Base-by-base conservation (phyloP, 2,113 vertebrate species). In the Apteryx mantelli region DNA sequence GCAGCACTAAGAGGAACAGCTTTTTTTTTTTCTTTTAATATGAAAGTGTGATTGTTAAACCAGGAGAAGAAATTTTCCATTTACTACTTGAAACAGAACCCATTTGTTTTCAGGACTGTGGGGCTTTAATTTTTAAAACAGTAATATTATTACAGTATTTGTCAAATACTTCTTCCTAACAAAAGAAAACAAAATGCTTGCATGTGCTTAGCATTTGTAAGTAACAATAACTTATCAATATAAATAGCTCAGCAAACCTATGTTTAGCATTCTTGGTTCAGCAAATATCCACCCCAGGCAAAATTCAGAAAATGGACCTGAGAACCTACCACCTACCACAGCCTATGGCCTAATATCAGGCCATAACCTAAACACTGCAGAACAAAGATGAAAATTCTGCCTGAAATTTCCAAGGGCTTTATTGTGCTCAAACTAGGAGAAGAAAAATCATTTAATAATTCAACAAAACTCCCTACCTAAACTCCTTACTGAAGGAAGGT, bases 261-360 rank as follows among this genome's bases (percentile, higher is more conserved):
- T 26, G 69, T 91, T 56, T 17, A 30, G 36, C 42, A 40, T 22
- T 32, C 65, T 10, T 1, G 0, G 42, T 14, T 69, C 66, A 50
- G 66, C 11, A 0, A 58, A 81, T 2, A 2, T 13, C 34, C 44
- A 16, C 5, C 38, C 26, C 0, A 0, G 32, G 38, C 56, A 73
- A 83, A 61, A 10, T 50, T 32, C 34, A 3, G 2, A 66, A 17
- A 2, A 0, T 19, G 69, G 36, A 38, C 52, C 28, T 2, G 2
- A 4, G 2, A 13, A 22, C 26, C 25, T 28, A 55, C 13, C 28
- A 12, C 9, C 32, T 24, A 22, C 18, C 1, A 1, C 32, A 46
- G 86, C 46, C 32, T 11, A 4, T 5, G 26, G 36, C 18, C 5
- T 5, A 14, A 17, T 4, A 48, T 6, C 58, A 12, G n/a, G 36